Evolutionary conservation across 2,888 invertebrate species (phyloP), one percentile per base, ranked within the genome.

Genomic region (Troides helena): DNA sequence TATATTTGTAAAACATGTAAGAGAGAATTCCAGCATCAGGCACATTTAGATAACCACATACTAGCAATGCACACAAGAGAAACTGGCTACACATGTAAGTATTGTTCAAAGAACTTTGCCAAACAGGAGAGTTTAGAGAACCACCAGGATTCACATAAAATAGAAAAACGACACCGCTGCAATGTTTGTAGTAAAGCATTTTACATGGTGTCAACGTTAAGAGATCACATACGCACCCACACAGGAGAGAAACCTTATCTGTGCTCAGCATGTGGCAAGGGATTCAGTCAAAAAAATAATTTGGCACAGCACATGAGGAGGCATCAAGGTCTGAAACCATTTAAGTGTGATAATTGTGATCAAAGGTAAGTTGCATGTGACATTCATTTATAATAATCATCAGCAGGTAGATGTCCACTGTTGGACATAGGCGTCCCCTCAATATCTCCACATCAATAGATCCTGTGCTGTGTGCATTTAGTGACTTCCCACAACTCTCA

Each of bases 231-330:
- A 76, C 81, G 94, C 79, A 89, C 83, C 0, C 94, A 94, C 71
- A 94, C 94, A 0, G 94, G 94, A 0, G 94, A 94, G 75, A 94
- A 94, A 50, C 94, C 94, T 0, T 94, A 91, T 71, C 78, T 94
- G 0, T 93, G 93, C 73, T 92, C 94, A 0, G 87, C 93, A 0
- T 95, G 94, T 61, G 94, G 94, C 0, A 90, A 93, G 65, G 93
- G 94, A 0, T 94, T 95, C 69, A 93, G 93, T 62, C 94, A 95
- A 78, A 94, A 94, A 76, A 94, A 94, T 0, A 94, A 95, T 76
- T 78, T 95, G 25, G 91, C 89, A 0, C 94, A 95, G 71, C 94
- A 95, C 73, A 86, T 93, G 72, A 85, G 93, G 69, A 84, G 94
- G 2, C 94, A 95, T 79, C 91, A 92, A 46, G 94, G 94, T 0